Conservation (phyloP, 2,888 invertebrate genomes). For the Desoria tigrina region DNA sequence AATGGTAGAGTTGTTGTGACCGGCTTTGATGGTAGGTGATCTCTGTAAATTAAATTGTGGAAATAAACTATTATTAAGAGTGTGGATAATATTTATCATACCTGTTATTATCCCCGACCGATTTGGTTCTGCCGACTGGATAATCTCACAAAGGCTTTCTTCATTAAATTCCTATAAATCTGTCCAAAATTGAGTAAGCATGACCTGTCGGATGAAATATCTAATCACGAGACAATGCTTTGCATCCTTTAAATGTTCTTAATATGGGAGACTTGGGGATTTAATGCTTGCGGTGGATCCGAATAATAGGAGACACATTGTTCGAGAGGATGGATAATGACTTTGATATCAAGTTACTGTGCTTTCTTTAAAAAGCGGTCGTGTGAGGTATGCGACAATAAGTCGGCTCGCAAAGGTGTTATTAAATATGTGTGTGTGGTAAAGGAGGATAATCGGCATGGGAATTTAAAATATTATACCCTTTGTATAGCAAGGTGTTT, state of each 20-base stretch:
- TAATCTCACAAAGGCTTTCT: slow-evolving; percentile 13
- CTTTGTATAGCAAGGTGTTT: neutral
- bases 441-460: neutral
- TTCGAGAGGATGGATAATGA: neutral
- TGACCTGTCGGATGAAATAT: neutral
- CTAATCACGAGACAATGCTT: slow-evolving; percentile 6
- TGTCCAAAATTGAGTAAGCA: slow-evolving; percentile 10
- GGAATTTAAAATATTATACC: neutral
- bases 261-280: neutral
- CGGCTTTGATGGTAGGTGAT: too few species aligned
- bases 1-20: too few species aligned
- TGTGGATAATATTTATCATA: slow-evolving; percentile 3
- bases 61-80: neutral
- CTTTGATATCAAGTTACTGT: neutral
- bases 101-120: neutral
- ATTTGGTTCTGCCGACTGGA: slow-evolving; percentile 12
- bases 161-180: slow-evolving; percentile 24
- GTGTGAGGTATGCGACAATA: slow-evolving; percentile 2
- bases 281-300: too few species aligned
- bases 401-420: neutral
- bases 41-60: neutral
- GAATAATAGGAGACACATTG: slow-evolving; percentile 3
- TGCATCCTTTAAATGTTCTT: neutral
- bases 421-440: slow-evolving; percentile 13
- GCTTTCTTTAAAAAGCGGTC: neutral